Conservation (phyloP, 1,140 invertebrate genomes). For the Neodiprion lecontei region DNA sequence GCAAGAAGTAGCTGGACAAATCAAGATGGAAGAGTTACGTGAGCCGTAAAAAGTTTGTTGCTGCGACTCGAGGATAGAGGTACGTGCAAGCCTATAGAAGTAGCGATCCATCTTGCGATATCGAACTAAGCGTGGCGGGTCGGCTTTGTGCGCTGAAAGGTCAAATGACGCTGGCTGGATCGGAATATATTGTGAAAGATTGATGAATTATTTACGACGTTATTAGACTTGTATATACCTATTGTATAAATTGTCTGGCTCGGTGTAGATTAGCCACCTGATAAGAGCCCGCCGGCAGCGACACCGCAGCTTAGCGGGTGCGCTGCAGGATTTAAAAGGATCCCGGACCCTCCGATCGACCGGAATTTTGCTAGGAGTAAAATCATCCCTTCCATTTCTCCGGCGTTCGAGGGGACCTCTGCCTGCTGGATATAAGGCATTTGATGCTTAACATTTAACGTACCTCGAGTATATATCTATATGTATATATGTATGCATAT, state of each 20-base stretch:
- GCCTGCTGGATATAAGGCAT: neutral
- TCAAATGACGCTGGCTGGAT: neutral
- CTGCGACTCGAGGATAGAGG: neutral
- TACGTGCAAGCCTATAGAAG: neutral
- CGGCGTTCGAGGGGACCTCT: neutral
- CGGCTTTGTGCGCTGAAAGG: slow-evolving; percentile 29
- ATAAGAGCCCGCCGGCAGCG: too few relatives aligned
- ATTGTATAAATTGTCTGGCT: too few relatives aligned
- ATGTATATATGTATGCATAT: too few relatives aligned
- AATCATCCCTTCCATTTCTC: neutral
- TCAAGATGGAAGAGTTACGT: slow-evolving; percentile 27
- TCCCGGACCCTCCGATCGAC: too few relatives aligned
- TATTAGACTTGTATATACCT: neutral
- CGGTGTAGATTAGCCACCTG: too few relatives aligned
- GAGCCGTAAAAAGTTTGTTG: slow-evolving; percentile 18
- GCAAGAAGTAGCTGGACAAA: slow-evolving; percentile 16
- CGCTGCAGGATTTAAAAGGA: neutral
- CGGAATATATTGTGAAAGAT: neutral
- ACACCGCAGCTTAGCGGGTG: slow-evolving; percentile 1
- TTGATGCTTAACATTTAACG: slow-evolving; percentile 3
- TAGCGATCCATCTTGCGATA: slow-evolving; percentile 25
- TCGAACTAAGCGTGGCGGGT: slow-evolving; percentile 21
- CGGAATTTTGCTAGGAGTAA: neutral
- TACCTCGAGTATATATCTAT: neutral
- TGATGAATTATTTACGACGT: neutral